phyloP scores from a whole-genome alignment of 1,140 invertebrate species.

The Theocolax elegans region DNA sequence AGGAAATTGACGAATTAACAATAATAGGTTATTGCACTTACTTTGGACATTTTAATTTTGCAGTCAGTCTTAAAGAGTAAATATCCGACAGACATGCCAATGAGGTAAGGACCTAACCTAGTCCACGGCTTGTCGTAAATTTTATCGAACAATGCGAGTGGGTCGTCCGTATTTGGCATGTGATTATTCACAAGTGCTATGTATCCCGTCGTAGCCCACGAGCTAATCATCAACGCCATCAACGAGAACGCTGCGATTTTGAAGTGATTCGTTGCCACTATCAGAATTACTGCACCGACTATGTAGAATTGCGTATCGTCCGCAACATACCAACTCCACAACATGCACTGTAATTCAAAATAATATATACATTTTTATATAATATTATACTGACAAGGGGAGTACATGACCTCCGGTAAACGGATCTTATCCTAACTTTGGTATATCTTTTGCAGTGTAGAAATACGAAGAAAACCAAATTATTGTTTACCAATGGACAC shows the following conservation, averaged over 20 bases:
- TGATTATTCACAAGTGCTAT: slow-evolving; percentile 83
- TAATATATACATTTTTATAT: too few relatives aligned
- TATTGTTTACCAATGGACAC: too few relatives aligned
- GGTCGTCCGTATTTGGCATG: slow-evolving; percentile 82
- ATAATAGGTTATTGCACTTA: too few relatives aligned
- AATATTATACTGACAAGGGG: too few relatives aligned
- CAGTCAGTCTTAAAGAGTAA: slow-evolving; percentile 84
- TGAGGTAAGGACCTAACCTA: slow-evolving; percentile 81
- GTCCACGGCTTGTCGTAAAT: slow-evolving; percentile 92
- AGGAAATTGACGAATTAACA: too few relatives aligned
- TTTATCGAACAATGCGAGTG: slow-evolving; percentile 85
- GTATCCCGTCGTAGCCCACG: slow-evolving; percentile 82
- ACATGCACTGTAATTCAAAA: slow-evolving; percentile 76
- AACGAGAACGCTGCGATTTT: slow-evolving; percentile 75
- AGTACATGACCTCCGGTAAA: too few relatives aligned
- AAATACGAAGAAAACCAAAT: too few relatives aligned
- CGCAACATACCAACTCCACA: slow-evolving; percentile 91
- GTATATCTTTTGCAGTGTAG: too few relatives aligned
- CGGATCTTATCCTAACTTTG: too few relatives aligned
- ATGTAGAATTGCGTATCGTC: slow-evolving; percentile 88
- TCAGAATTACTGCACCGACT: slow-evolving; percentile 80
- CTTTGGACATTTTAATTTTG: slow-evolving; percentile 79
- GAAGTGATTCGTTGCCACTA: slow-evolving; percentile 81
- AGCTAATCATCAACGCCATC: slow-evolving; percentile 76
- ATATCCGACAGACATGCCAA: slow-evolving; percentile 87